These are phyloP conservation scores for Mycalesis mineus DNA, from an alignment of 2,888 invertebrate genomes.

Conservation along the genomic window DNA sequence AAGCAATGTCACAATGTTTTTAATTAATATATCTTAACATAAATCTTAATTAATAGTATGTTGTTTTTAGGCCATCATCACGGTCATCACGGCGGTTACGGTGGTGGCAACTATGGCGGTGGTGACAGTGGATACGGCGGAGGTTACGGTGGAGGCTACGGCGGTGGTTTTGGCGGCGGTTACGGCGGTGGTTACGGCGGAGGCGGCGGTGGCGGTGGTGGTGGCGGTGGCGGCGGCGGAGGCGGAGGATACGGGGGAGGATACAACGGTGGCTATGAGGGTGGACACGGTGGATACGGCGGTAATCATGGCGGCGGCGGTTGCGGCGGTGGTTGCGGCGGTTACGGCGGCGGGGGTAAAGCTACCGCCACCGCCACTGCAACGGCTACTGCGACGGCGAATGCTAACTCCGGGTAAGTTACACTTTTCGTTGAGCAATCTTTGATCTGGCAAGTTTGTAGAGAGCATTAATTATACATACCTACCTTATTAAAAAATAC, in stretches of 20 bases:
- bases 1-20: too few relatives aligned
- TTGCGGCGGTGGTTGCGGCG: slow-evolving; percentile 30
- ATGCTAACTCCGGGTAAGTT: slow-evolving; percentile 23
- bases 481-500: too few relatives aligned
- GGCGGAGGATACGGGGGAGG: slow-evolving; percentile 29
- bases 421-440: background rate
- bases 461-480: too few relatives aligned
- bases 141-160: slow-evolving; percentile 22
- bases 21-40: too few relatives aligned
- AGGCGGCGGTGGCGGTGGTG: slow-evolving; percentile 29
- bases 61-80: background rate
- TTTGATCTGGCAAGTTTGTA: too few relatives aligned
- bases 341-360: slow-evolving; percentile 29
- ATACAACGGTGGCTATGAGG: slow-evolving; percentile 31
- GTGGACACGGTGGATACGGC: slow-evolving; percentile 28
- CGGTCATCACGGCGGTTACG: slow-evolving; percentile 13
- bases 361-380: slow-evolving; percentile 44
- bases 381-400: slow-evolving; percentile 42
- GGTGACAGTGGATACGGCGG: slow-evolving; percentile 23
- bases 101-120: slow-evolving; percentile 17
- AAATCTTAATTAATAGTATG: too few relatives aligned
- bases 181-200: slow-evolving; percentile 32
- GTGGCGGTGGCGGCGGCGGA: slow-evolving; percentile 30
- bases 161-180: slow-evolving; percentile 30
- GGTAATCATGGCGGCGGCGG: slow-evolving; percentile 29